Evolutionary conservation across 2,797 vertebrate species (phyloP).

Genomic region (Mus caroli): DNA sequence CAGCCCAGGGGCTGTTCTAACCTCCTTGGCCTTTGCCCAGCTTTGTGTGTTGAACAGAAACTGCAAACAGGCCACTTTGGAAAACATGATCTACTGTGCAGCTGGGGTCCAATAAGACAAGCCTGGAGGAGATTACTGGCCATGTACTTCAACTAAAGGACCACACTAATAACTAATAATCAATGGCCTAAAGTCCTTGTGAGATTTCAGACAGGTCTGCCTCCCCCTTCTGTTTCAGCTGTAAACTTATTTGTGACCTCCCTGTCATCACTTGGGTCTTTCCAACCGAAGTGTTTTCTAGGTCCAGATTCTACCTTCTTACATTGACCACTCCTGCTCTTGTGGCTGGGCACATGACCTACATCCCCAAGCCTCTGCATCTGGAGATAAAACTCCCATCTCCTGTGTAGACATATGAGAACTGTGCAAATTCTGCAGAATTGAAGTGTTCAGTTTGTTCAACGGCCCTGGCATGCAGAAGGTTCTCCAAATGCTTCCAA

Average conservation of each 20-base stretch:
- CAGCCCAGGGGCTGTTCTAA: neutral
- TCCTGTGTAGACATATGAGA: slow-evolving; percentile 42
- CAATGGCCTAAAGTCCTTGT: neutral
- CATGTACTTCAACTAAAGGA: neutral
- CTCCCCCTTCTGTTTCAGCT: neutral
- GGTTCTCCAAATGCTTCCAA: slow-evolving; percentile 64
- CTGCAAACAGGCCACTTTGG: neutral
- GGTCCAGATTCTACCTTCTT: neutral
- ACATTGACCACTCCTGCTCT: neutral
- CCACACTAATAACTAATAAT: neutral
- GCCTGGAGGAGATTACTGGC: neutral
- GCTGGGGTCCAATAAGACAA: neutral
- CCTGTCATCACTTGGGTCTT: slow-evolving; percentile 34
- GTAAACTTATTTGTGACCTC: neutral
- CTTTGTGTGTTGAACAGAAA: neutral
- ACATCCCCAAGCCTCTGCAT: slow-evolving; percentile 6
- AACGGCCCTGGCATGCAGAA: neutral
- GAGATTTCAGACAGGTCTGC: neutral
- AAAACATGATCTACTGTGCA: neutral
- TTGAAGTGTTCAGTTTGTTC: slow-evolving; percentile 65
- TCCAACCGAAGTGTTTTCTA: slow-evolving; percentile 1
- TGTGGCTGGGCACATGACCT: neutral
- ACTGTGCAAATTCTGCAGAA: slow-evolving; percentile 61
- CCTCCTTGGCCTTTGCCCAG: neutral
- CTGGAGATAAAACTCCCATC: slow-evolving; percentile 52